A percentile compares a stretch with the other conserved stretches of the same genome.
Evolutionary conservation across 2,797 vertebrate species (phyloP).

Genomic region (Sebastes matsubarae): DNA sequence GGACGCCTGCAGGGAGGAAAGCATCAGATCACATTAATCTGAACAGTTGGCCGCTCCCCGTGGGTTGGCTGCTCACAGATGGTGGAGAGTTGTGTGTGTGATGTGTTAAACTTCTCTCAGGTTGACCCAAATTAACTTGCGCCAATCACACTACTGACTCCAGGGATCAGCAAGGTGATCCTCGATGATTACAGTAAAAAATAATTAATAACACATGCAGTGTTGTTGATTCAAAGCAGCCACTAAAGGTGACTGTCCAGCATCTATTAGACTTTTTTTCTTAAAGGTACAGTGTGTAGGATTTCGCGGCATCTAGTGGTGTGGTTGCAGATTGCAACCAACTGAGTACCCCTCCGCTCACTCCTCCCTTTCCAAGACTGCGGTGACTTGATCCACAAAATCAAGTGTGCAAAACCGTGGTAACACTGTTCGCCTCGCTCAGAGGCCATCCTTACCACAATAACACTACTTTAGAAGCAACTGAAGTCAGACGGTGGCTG

Average conservation of each 20-base stretch:
- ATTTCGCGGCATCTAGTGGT: rapidly evolving
- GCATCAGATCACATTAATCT: constrained; percentile 65
- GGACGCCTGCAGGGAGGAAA: constrained; percentile 43
- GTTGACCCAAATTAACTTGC: constrained; percentile 63
- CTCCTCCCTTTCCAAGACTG: too few species aligned
- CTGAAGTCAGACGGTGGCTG: too few species aligned
- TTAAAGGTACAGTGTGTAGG: neutral
- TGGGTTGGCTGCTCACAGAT: constrained; percentile 65
- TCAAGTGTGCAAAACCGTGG: too few species aligned
- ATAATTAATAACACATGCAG: neutral
- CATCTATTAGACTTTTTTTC: neutral
- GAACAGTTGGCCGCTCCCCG: constrained; percentile 69
- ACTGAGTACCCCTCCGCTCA: too few species aligned
- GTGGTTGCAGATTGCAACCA: too few species aligned
- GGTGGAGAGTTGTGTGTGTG: constrained; percentile 56
- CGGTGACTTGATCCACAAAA: rapidly evolving
- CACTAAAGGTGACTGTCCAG: neutral
- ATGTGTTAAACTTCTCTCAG: constrained; percentile 60
- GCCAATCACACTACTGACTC: constrained; percentile 35
- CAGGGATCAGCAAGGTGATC: constrained; percentile 35
- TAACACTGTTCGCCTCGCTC: too few species aligned
- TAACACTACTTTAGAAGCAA: too few species aligned
- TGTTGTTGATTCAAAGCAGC: neutral
- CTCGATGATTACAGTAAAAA: constrained; percentile 19
- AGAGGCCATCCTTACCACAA: too few species aligned